These are phyloP conservation scores for Platycnemis pennipes DNA, from an alignment of 2,888 invertebrate genomes.

Conservation along the genomic window DNA sequence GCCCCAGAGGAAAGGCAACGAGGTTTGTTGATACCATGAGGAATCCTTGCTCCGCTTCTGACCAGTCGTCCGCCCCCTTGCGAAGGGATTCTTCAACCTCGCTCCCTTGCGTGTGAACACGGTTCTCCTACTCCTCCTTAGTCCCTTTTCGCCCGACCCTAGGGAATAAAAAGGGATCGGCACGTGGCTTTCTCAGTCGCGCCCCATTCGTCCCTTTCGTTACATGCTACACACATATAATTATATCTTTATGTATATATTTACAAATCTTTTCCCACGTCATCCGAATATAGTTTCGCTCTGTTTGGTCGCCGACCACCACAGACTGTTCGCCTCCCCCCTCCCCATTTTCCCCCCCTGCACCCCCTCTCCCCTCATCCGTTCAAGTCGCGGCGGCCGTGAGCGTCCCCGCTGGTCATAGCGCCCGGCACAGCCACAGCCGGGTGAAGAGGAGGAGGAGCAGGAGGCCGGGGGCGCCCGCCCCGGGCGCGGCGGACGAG, in stretches of 20 bases:
- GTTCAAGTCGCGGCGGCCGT: background rate
- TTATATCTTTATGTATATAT: background rate
- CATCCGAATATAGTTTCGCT: background rate
- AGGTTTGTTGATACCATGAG: background rate
- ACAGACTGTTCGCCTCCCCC: background rate
- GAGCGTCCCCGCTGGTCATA: constrained; percentile 12
- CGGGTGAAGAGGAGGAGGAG: constrained; percentile 15
- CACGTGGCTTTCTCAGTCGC: background rate
- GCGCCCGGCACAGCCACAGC: background rate
- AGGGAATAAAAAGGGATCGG: background rate
- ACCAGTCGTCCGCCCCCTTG: background rate
- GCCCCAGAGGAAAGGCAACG: background rate
- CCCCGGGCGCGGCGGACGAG: constrained; percentile 38
- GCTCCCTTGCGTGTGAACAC: background rate
- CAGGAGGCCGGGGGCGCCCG: background rate
- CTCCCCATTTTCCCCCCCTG: no score
- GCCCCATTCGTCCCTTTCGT: background rate
- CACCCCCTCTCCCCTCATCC: background rate
- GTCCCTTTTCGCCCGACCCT: background rate
- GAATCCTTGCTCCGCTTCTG: background rate
- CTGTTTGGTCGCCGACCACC: background rate
- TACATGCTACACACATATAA: background rate
- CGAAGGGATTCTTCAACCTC: background rate
- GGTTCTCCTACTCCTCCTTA: background rate
- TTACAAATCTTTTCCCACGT: background rate